Evolutionary conservation across 2,888 invertebrate genomes (phyloP), one percentile per base, ranked within the genome.

Genomic region (Stenichneumon culpator): DNA sequence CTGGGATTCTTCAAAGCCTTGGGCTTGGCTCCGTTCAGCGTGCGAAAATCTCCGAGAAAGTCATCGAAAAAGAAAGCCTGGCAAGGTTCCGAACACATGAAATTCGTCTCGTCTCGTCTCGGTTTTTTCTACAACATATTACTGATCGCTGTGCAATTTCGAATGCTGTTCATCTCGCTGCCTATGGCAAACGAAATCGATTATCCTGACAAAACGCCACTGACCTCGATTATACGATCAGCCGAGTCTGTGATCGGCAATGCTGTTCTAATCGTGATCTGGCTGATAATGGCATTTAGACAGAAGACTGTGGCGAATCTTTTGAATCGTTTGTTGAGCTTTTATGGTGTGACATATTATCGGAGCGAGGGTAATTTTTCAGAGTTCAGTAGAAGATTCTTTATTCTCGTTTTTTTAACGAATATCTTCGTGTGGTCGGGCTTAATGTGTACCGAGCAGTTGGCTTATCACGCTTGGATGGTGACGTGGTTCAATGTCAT

Each of bases 21-120:
- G 16, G 77, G 78, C 7, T n/a, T 78, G 6, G 68, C 68, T 4
- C 68, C 78, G 39, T 78, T 25, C 44, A 19, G 16, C 44, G 54
- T 68, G 16, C 25, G 16, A 44, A 68, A 19, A 57, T 28, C 28
- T 0, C 7, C 28, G 0, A 11, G 7, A 28, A 57, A 22, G n/a
- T 22, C 14, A 14, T 9, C 28, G 4, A 28, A 25, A 11, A 57
- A 68, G 2, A 11, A 36, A 0, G 0, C 3, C 5, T 22, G 50
- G n/a, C 16, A 50, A 22, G n/a, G 52, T 19, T 14, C 5, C 39
- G 19, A 25, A 7, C 22, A 3, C 7, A 44, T 57, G 14, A 28
- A 14, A 68, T 57, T 78, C 11, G 16, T 39, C n/a, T 9, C 14
- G 36, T 78, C 78, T 11, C 68, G 68, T 36, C 6, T 25, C 44